Evolutionary conservation across 1,140 invertebrate genomes (phyloP).

Genomic region (Rhopalosiphum padi): DNA sequence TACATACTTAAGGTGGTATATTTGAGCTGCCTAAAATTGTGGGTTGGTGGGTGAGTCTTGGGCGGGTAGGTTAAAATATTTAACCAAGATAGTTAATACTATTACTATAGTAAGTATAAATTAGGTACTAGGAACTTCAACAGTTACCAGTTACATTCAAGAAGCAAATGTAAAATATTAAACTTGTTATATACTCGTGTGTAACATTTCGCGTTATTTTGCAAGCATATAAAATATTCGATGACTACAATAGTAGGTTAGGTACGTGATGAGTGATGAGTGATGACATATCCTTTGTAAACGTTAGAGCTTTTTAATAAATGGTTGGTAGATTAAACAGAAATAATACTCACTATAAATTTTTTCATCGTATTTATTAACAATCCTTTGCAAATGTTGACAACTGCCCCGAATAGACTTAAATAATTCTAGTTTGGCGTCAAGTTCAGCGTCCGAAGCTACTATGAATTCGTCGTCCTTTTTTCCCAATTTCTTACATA

Average conservation of each 20-base stretch:
- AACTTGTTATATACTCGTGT: background rate
- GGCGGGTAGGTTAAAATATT: too few relatives aligned
- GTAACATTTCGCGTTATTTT: background rate
- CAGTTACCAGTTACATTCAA: background rate
- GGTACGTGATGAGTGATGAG: too few relatives aligned
- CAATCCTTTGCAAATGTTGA: constrained; percentile 83
- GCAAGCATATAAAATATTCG: background rate
- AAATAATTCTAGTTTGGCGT: constrained; percentile 96
- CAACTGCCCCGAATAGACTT: constrained; percentile 94
- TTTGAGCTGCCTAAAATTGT: too few relatives aligned
- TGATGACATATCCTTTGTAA: background rate
- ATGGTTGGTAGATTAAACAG: background rate
- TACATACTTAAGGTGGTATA: too few relatives aligned
- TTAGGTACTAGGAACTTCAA: too few relatives aligned
- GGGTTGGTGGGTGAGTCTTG: too few relatives aligned
- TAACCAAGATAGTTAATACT: too few relatives aligned
- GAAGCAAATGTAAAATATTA: background rate
- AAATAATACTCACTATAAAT: constrained; percentile 74
- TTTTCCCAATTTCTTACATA: constrained; percentile 92
- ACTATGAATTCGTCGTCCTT: constrained; percentile 98
- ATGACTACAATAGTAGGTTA: background rate
- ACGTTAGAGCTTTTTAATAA: background rate
- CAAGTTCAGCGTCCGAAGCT: constrained; percentile 93
- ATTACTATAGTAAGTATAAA: too few relatives aligned
- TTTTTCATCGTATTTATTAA: constrained; percentile 94